Conservation (phyloP, 2,888 invertebrate genomes). For the Oconnorella tubifera region DNA sequence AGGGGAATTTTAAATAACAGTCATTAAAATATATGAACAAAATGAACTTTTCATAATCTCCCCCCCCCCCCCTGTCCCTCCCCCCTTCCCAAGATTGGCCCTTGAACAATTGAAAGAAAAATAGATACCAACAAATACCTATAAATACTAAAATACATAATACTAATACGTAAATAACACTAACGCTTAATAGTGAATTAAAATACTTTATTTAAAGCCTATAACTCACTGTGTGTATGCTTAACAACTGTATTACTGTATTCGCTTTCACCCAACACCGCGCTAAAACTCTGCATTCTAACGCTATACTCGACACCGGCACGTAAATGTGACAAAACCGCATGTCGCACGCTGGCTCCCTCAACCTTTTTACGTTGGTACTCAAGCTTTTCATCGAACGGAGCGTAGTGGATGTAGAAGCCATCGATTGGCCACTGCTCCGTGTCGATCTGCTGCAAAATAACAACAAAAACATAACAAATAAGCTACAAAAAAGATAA, state of each 20-base stretch:
- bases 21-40: too few relatives aligned
- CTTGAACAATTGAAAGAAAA: too few relatives aligned
- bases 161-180: too few relatives aligned
- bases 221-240: slow-evolving; percentile 1
- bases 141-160: too few relatives aligned
- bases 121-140: too few relatives aligned
- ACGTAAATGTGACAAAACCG: slow-evolving; percentile 14
- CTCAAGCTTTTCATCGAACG: background rate
- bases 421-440: slow-evolving; percentile 18
- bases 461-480: slow-evolving; percentile 6
- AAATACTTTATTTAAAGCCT: too few relatives aligned
- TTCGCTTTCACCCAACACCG: background rate
- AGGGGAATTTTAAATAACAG: too few relatives aligned
- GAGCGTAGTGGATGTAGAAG: slow-evolving; percentile 15
- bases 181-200: too few relatives aligned
- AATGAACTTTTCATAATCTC: too few relatives aligned
- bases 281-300: slow-evolving; percentile 15
- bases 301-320: slow-evolving; percentile 4
- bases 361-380: slow-evolving; percentile 3
- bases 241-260: slow-evolving; percentile 15
- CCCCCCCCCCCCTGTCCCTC: too few relatives aligned
- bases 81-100: too few relatives aligned
- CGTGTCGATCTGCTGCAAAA: slow-evolving; percentile 11
- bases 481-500: background rate
- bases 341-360: slow-evolving; percentile 8